A percentile compares a stretch with the other conserved stretches of the same genome.
These are phyloP conservation scores for Podarcis siculus DNA, from an alignment of 2,797 vertebrate species.

Conservation along the genomic window DNA sequence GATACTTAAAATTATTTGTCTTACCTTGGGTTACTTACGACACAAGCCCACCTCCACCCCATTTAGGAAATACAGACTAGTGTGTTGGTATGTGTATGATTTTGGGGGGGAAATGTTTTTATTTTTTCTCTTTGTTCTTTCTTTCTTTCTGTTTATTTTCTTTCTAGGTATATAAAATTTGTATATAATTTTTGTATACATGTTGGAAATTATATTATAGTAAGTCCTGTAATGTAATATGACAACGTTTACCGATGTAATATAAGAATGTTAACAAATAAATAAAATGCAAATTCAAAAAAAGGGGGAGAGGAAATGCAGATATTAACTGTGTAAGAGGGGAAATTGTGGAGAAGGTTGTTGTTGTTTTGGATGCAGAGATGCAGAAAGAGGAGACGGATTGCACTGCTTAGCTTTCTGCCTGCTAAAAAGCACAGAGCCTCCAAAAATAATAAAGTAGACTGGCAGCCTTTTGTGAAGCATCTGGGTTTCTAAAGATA, in stretches of 20 bases:
- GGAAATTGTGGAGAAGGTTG: neutral
- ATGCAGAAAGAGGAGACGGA: neutral
- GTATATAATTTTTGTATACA: too few relatives aligned
- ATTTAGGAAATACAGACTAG: neutral
- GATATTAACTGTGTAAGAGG: neutral
- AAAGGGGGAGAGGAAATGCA: neutral
- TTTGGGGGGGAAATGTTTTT: too few relatives aligned
- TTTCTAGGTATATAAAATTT: too few relatives aligned
- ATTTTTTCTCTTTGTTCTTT: too few relatives aligned
- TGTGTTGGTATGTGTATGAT: too few relatives aligned
- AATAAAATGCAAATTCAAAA: too few relatives aligned
- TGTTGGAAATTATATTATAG: too few relatives aligned
- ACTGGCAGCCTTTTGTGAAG: neutral
- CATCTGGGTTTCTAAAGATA: neutral
- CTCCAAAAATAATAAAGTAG: neutral
- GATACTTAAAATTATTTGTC: neutral
- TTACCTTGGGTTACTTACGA: neutral
- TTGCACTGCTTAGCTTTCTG: neutral
- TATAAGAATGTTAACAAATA: too few relatives aligned
- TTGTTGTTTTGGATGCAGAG: neutral
- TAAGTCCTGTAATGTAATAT: too few relatives aligned
- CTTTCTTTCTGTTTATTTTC: too few relatives aligned
- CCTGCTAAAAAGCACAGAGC: neutral
- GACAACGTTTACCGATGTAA: too few relatives aligned
- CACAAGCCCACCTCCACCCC: too few relatives aligned